A percentile compares a stretch with the other conserved stretches of the same genome.
These are phyloP conservation scores for Platynereis dumerilii DNA, from an alignment of 2,888 invertebrate genomes.

Conservation along the genomic window DNA sequence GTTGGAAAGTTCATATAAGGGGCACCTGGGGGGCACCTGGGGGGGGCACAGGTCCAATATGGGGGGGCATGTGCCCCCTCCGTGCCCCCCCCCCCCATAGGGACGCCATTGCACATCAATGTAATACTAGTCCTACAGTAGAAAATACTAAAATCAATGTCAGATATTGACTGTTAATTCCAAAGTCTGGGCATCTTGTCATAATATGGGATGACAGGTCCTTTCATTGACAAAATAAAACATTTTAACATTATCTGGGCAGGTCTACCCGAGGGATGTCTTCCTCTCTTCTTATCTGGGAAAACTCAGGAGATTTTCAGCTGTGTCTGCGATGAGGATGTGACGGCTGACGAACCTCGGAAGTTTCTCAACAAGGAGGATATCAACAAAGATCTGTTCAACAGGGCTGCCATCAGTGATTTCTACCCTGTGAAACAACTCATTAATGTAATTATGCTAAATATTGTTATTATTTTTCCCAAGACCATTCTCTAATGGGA, in stretches of 20 bases:
- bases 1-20: no score
- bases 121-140: neutral
- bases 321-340: conserved; percentile 56
- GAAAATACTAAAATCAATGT: no score
- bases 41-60: no score
- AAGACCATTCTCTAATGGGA: no score
- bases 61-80: no score
- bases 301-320: conserved; percentile 61
- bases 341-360: conserved; percentile 56
- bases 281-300: conserved; percentile 59
- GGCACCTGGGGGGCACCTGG: no score
- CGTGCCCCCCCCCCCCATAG: no score
- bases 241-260: neutral
- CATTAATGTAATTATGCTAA: conserved; percentile 47
- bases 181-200: neutral
- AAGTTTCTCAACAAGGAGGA: conserved; percentile 58
- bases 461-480: neutral
- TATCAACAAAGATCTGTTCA: conserved; percentile 57
- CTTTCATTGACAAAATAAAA: neutral
- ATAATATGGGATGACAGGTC: neutral
- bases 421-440: conserved; percentile 58
- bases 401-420: conserved; percentile 61
- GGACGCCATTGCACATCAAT: neutral
- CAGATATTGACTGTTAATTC: no score
- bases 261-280: conserved; percentile 56